Evolutionary conservation across 2,797 vertebrate species (phyloP), one percentile per base, ranked within the genome.

Genomic region (Cynopterus sphinx): DNA sequence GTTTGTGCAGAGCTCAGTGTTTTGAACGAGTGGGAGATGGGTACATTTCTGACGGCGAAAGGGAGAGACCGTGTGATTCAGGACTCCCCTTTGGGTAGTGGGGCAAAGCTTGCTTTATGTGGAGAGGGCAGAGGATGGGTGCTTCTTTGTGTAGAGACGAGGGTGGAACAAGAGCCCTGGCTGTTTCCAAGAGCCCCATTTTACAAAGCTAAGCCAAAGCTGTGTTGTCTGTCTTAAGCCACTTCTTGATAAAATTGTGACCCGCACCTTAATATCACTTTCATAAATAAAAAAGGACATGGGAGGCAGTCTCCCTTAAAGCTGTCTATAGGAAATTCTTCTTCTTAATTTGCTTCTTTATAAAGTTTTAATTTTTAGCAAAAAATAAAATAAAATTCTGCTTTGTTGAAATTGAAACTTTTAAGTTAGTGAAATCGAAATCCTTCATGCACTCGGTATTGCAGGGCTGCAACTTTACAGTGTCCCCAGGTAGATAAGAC

Each of bases 101-200:
- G 93, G 86, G 94, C 73, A 33, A 65, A 90, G 96, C 97, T 87
- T 33, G 97, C 97, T 95, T 97, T 98, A 96, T 97, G 96, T 73
- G 90, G 55, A 39, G 87, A 88, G 96, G 93, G 83, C 87, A 84
- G 96, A 51, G 93, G 61, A 90, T 31, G 90, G 90, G 92, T 77
- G 90, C 70, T 51, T 96, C 96, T 97, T 97, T 97, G 97, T 98
- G 95, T 94, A 55, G 73, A 95, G 91, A 70, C 94, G 33, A 17
- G 81, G 26, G 84, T 86, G 88, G 82, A 88, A 31, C 77, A 5
- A 55, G 84, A 83, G 70, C 68, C 82, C 39, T 26, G 78, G 49
- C 49, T 49, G 49, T 49, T 49, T 49, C 15, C 49, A 49, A 49
- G 15, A 49, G 15, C 49, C 49, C 13, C 49, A 49, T 49, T 46